Evolutionary conservation across 2,797 vertebrate genomes (phyloP), one percentile per base, ranked within the genome.

Genomic region (Characodon lateralis): DNA sequence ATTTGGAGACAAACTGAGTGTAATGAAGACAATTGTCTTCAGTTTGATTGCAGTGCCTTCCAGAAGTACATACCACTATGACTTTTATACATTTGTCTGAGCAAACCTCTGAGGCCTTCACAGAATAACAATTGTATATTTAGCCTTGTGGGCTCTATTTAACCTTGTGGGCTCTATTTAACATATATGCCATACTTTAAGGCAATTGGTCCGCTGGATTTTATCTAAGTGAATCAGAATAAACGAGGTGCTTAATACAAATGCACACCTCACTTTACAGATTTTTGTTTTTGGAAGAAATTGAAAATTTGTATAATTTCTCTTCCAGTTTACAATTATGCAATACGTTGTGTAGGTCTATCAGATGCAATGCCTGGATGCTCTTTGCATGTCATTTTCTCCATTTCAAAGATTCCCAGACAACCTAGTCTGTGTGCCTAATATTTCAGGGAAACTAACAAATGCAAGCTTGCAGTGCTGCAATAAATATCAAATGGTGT

Each of bases 401-500:
- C 48, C 74, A 71, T 48, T 43, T 69, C 53, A 50, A 77, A 13
- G 2, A 76, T 76, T 51, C 58, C 53, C 35, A 72, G 2, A 24
- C 65, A 43, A 71, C 43, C 73, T 69, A 8, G 13, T 71, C 14
- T 79, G 69, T 16, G 12, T 13, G 68, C 59, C 76, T 68, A 69
- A 9, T 79, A 53, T 71, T 77, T 24, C 58, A 16, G 2, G 50
- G 26, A 58, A 51, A 72, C 18, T 76, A 63, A 75, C 8, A 51
- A 80, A 28, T 72, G 26, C 65, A 28, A 86, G 81, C 70, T 77
- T 59, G 43, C 78, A 75, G 76, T 80, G 80, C 76, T 73, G 18
- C 22, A 66, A 46, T 48, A 14, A 72, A 56, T 41, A 53, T 13
- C 53, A 78, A 82, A 76, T 46, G 66, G 85, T 85, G 77, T 85